Conservation (phyloP, 2,888 invertebrate species). For the Teleiodes luculella region DNA sequence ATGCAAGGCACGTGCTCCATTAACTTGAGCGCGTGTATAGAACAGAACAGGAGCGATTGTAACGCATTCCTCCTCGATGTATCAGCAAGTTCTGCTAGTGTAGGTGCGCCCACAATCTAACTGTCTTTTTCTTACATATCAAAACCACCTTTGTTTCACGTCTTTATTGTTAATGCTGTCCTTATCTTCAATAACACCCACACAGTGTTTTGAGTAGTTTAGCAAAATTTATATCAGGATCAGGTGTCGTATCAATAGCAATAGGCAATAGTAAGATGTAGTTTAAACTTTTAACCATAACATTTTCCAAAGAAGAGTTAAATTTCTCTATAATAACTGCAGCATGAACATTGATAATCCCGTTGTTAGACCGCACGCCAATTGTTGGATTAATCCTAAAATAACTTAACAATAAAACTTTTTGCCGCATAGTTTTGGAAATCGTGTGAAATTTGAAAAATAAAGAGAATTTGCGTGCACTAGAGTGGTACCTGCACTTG, state of each 20-base stretch:
- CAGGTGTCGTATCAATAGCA: no score
- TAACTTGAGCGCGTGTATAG: constrained; percentile 38
- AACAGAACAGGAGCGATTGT: constrained; percentile 39
- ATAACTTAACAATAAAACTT: constrained; percentile 13
- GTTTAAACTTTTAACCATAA: no score
- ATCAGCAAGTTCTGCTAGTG: constrained; percentile 33
- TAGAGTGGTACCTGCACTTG: constrained; percentile 40
- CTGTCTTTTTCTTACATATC: constrained; percentile 20
- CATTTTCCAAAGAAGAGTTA: no score
- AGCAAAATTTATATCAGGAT: no score
- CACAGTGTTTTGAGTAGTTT: neutral
- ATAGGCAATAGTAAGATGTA: no score
- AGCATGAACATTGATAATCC: no score
- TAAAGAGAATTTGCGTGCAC: constrained; percentile 26
- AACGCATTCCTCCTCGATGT: constrained; percentile 49
- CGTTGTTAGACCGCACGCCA: neutral
- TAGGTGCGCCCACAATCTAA: constrained; percentile 27
- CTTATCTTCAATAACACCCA: constrained; percentile 8
- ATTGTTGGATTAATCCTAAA: constrained; percentile 10
- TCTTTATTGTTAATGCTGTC: constrained; percentile 18
- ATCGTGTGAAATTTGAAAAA: constrained; percentile 16
- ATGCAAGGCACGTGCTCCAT: constrained; percentile 33
- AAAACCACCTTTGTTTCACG: neutral
- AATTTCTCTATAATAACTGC: no score
- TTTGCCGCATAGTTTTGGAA: constrained; percentile 10